Percentiles rank a stretch among this genome's conserved stretches.
phyloP scores from a whole-genome alignment of 2,113 vertebrate species.

The Boulengeromyrus knoepffleri region DNA sequence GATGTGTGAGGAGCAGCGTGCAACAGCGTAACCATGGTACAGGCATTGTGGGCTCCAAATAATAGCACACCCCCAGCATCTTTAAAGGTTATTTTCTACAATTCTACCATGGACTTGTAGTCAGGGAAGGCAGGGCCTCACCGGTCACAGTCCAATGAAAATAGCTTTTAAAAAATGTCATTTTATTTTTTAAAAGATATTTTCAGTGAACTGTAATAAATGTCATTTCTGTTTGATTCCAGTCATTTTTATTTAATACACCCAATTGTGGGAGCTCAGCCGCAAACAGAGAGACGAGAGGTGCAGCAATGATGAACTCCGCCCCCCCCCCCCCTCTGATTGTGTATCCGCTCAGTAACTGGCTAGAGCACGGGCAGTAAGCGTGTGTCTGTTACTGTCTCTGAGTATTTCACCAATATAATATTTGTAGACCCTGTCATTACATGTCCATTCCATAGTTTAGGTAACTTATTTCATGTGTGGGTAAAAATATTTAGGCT shows the following conservation, averaged over 20 bases:
- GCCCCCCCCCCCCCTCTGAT: too few species aligned
- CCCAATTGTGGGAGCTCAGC: neutral
- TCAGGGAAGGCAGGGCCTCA: neutral
- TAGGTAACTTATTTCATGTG: neutral
- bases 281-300: too few species aligned
- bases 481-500: too few species aligned
- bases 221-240: neutral
- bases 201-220: neutral
- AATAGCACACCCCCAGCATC: neutral
- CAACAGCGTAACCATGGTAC: neutral
- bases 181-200: neutral
- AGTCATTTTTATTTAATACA: neutral
- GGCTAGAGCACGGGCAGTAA: neutral
- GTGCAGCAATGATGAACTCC: too few species aligned
- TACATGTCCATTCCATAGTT: neutral
- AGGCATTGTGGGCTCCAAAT: neutral
- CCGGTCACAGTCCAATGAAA: neutral
- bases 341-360: too few species aligned
- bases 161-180: neutral
- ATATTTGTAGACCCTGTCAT: neutral
- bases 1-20: neutral
- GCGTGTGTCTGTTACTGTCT: neutral
- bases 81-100: neutral
- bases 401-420: neutral
- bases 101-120: neutral